Conservation (phyloP, 2,888 invertebrate genomes). For the Choristoneura rosaceana region DNA sequence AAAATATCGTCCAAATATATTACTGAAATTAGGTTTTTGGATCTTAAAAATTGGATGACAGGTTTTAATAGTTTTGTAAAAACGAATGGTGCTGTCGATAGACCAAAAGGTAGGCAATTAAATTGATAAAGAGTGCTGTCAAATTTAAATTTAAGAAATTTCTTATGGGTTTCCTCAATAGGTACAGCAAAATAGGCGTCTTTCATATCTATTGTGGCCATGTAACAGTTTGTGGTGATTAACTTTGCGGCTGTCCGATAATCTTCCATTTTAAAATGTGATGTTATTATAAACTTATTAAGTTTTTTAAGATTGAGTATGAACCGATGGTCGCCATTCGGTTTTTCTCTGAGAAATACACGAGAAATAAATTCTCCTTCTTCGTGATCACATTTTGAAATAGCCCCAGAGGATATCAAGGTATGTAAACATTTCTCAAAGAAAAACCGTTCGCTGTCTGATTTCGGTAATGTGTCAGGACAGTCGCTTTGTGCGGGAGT, state of each 20-base stretch:
- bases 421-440: too few species aligned
- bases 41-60: slow-evolving; percentile 2
- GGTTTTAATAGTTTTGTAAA: slow-evolving; percentile 36
- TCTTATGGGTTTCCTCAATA: neutral
- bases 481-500: neutral
- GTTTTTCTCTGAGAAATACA: neutral
- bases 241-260: neutral
- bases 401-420: neutral
- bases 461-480: neutral
- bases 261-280: slow-evolving; percentile 7
- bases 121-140: neutral
- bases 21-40: neutral
- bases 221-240: slow-evolving; percentile 3
- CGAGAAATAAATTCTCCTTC: neutral
- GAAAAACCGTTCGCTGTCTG: too few species aligned
- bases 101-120: slow-evolving; percentile 3
- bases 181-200: neutral
- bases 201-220: slow-evolving; percentile 5
- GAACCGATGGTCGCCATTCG: neutral
- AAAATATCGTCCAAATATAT: slow-evolving; percentile 10
- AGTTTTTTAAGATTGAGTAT: neutral
- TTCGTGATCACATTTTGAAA: neutral
- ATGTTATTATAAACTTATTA: neutral
- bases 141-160: neutral
- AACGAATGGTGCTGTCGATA: slow-evolving; percentile 26